Conservation (phyloP, 2,797 vertebrate genomes). For the Enteromius anoplus region DNA sequence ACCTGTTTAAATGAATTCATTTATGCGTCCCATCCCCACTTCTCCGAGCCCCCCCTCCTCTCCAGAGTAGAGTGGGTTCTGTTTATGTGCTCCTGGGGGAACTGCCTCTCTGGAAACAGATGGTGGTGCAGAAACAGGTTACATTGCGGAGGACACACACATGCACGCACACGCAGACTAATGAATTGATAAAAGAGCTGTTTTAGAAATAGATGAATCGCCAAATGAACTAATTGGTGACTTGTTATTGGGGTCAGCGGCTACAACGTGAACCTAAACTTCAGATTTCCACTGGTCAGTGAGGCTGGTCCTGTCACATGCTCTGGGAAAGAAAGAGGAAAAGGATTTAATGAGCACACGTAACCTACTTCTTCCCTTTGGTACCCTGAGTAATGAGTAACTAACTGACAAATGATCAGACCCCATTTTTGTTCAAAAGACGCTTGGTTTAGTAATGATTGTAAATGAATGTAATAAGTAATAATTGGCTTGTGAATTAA, state of each 20-base stretch:
- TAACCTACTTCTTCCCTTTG: conserved; percentile 45
- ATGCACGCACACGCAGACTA: conserved; percentile 45
- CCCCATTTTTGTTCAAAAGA: conserved; percentile 46
- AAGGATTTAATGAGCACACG: conserved; percentile 41
- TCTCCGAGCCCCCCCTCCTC: conserved; percentile 60
- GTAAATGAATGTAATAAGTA: conserved; percentile 26
- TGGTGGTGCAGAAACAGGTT: conserved; percentile 77
- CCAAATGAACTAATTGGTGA: conserved; percentile 47
- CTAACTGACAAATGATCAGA: conserved; percentile 42
- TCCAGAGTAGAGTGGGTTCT: conserved; percentile 75
- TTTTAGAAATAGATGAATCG: conserved; percentile 44
- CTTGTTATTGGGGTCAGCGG: conserved; percentile 48
- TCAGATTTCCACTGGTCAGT: conserved; percentile 30
- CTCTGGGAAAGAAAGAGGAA: conserved; percentile 33
- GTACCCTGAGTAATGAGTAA: conserved; percentile 12
- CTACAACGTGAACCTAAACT: conserved; percentile 23
- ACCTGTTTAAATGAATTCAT: conserved; percentile 83
- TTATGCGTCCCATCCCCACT: conserved; percentile 72
- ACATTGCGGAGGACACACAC: conserved; percentile 60
- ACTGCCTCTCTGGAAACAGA: conserved; percentile 75
- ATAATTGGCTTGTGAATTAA: conserved; percentile 33
- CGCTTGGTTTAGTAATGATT: conserved; percentile 31
- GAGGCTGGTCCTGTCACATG: conserved; percentile 17
- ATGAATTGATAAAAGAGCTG: conserved; percentile 49
- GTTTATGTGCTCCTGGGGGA: conserved; percentile 77